These are phyloP conservation scores for Uria aalge DNA, from an alignment of 2,113 vertebrate genomes.

Conservation along the genomic window DNA sequence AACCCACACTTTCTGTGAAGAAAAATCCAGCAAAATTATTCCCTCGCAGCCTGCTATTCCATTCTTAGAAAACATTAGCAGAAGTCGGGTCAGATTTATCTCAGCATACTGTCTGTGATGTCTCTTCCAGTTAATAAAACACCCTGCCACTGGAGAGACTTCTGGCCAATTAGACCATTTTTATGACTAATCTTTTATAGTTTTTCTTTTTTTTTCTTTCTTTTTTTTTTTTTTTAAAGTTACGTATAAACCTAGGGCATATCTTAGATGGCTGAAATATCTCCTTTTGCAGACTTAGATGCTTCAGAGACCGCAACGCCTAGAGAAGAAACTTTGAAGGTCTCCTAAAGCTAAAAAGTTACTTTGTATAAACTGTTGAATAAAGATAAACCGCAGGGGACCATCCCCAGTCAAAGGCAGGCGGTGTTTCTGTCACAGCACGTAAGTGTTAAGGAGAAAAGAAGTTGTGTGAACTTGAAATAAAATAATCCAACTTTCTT, in stretches of 20 bases:
- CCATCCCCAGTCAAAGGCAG: slow-evolving; percentile 12
- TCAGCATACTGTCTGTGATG: slow-evolving; percentile 38
- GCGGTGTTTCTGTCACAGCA: background rate
- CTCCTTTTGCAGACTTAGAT: slow-evolving; percentile 25
- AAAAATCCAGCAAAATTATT: slow-evolving; percentile 32
- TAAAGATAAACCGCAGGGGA: slow-evolving; percentile 39
- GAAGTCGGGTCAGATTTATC: slow-evolving; percentile 34
- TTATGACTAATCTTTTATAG: slow-evolving; percentile 46
- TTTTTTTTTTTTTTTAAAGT: background rate
- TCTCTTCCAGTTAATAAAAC: slow-evolving; percentile 68
- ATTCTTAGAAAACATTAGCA: slow-evolving; percentile 45
- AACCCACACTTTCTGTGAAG: background rate
- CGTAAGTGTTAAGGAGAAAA: slow-evolving; percentile 3
- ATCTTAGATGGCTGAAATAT: slow-evolving; percentile 37
- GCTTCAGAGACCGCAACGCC: background rate
- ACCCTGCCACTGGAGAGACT: slow-evolving; percentile 35
- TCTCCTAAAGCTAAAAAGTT: slow-evolving; percentile 40
- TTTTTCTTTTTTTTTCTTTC: background rate
- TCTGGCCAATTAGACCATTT: slow-evolving; percentile 63
- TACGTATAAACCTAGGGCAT: slow-evolving; percentile 28
- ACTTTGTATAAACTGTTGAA: slow-evolving; percentile 32
- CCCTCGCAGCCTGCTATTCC: background rate
- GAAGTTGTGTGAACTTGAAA: slow-evolving; percentile 4
- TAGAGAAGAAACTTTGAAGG: slow-evolving; percentile 43
- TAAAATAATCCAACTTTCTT: slow-evolving; percentile 14